These are phyloP conservation scores for Chrysolina oricalcia DNA, from an alignment of 2,888 invertebrate genomes.

Conservation along the genomic window DNA sequence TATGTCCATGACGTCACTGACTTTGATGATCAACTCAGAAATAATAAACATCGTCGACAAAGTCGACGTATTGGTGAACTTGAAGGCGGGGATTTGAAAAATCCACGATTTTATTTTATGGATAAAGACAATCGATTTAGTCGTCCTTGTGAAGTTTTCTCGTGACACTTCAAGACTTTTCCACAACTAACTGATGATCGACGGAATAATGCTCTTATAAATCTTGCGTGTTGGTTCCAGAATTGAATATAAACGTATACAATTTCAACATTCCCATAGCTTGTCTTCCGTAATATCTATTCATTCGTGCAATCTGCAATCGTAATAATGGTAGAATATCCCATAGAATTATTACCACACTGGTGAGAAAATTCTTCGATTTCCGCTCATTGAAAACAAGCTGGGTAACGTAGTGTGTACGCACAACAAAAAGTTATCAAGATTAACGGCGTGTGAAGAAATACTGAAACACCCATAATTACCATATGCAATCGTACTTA, in stretches of 20 bases:
- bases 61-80: too few species aligned
- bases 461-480: neutral
- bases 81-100: too few species aligned
- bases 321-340: constrained; percentile 21
- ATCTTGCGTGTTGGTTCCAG: neutral
- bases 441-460: constrained; percentile 3
- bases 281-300: constrained; percentile 17
- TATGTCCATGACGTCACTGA: too few species aligned
- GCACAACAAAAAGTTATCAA: neutral
- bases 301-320: constrained; percentile 6
- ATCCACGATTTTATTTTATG: too few species aligned
- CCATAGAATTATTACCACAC: constrained; percentile 11
- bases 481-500: neutral
- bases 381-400: constrained; percentile 19
- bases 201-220: neutral
- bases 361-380: constrained; percentile 14
- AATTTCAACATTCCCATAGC: neutral
- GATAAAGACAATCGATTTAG: too few species aligned
- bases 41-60: too few species aligned
- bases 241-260: neutral
- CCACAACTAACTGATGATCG: too few species aligned
- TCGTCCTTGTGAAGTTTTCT: too few species aligned
- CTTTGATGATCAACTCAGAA: too few species aligned
- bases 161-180: too few species aligned
- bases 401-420: constrained; percentile 6